phyloP scores from a whole-genome alignment of 2,888 invertebrate species.

The Nematopogon swammerdamellus region DNA sequence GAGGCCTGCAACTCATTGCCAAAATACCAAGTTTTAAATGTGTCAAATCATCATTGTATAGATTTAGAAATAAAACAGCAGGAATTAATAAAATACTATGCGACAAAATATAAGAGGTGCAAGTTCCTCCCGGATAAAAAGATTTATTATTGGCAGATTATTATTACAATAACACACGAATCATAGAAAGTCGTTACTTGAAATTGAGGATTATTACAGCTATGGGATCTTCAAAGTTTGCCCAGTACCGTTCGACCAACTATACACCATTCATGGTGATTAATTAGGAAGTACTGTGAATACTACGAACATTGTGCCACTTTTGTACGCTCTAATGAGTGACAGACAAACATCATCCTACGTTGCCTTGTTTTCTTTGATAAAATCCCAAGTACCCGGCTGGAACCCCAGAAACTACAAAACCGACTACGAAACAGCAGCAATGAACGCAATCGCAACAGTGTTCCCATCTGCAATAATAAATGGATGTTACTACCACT shows the following conservation, averaged over 20 bases:
- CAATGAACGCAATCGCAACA: conserved; percentile 2
- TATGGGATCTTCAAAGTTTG: conserved; percentile 8
- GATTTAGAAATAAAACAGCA: conserved; percentile 2
- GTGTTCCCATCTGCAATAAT: conserved; percentile 6
- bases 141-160: conserved; percentile 1
- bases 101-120: conserved; percentile 5
- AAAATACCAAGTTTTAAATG: conserved; percentile 5
- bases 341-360: background rate
- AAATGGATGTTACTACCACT: conserved; percentile 5
- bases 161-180: conserved; percentile 5
- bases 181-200: conserved; percentile 3
- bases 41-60: conserved; percentile 2
- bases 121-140: conserved; percentile 4
- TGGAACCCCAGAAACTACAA: conserved; percentile 2
- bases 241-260: conserved; percentile 1
- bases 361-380: conserved; percentile 1
- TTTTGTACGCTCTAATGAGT: conserved; percentile 1
- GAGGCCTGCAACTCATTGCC: conserved; percentile 5
- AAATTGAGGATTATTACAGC: conserved; percentile 5
- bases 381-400: conserved; percentile 1
- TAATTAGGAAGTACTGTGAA: conserved; percentile 2
- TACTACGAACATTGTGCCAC: background rate
- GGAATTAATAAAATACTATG: conserved; percentile 4
- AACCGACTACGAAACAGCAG: too few species aligned
- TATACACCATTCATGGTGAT: conserved; percentile 3